These are phyloP conservation scores for Stegophylla sp. DNA, from an alignment of 2,888 invertebrate genomes.

Conservation along the genomic window DNA sequence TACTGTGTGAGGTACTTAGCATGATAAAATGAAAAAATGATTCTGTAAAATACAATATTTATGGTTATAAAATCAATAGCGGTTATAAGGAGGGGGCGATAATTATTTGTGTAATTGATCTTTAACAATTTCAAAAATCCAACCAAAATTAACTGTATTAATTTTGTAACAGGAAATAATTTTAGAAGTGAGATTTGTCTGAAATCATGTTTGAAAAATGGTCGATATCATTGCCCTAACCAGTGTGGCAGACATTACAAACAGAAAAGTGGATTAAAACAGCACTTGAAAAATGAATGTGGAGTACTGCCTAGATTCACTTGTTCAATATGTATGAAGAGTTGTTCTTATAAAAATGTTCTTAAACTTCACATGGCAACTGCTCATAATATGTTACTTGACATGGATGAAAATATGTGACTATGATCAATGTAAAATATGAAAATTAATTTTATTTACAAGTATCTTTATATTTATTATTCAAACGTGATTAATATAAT, in stretches of 20 bases:
- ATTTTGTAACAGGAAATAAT: constrained; percentile 1
- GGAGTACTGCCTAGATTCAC: constrained; percentile 70
- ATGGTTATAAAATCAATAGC: too few relatives aligned
- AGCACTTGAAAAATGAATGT: constrained; percentile 71
- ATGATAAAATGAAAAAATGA: too few relatives aligned
- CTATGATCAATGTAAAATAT: not conserved
- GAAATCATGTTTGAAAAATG: not conserved
- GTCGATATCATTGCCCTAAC: constrained; percentile 56
- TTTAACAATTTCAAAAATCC: not conserved
- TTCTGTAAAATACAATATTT: too few relatives aligned
- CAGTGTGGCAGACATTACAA: constrained; percentile 71
- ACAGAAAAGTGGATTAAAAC: constrained; percentile 67
- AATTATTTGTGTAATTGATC: too few relatives aligned
- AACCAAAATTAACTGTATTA: constrained; percentile 1
- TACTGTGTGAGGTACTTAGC: too few relatives aligned
- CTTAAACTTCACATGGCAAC: constrained; percentile 65
- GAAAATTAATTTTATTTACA: too few relatives aligned
- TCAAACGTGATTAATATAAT: too few relatives aligned
- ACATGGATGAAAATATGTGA: not conserved
- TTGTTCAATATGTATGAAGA: constrained; percentile 70
- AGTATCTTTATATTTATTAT: too few relatives aligned
- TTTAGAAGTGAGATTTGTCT: not conserved
- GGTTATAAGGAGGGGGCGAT: too few relatives aligned
- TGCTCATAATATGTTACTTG: constrained; percentile 16
- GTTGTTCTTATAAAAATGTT: constrained; percentile 68